These are phyloP conservation scores for Cybosia mesomella DNA, from an alignment of 2,888 invertebrate genomes.

Conservation along the genomic window DNA sequence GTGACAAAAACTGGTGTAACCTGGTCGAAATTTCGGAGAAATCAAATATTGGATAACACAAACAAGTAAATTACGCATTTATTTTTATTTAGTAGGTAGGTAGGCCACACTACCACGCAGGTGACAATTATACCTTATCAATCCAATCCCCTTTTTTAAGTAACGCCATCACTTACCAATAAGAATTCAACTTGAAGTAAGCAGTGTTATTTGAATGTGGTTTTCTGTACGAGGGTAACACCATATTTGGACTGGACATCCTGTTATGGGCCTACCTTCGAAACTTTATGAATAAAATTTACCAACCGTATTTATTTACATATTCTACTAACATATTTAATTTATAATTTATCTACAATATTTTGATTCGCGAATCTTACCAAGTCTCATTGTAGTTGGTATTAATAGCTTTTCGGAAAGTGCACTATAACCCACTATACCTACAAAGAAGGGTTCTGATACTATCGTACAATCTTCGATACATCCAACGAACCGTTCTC, in stretches of 20 bases:
- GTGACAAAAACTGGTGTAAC: not conserved
- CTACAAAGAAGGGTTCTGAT: not conserved
- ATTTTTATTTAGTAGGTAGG: too few relatives aligned
- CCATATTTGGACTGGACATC: not conserved
- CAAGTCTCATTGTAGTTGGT: not conserved
- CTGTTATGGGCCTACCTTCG: not conserved
- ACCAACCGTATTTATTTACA: not conserved
- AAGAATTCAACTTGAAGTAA: not conserved
- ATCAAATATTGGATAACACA: not conserved
- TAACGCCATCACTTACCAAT: not conserved
- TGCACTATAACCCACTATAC: conserved; percentile 7
- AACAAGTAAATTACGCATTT: not conserved
- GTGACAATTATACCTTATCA: not conserved
- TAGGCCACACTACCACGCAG: not conserved
- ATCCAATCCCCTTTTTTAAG: not conserved
- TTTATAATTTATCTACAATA: not conserved
- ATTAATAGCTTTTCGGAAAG: conserved; percentile 9
- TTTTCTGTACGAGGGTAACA: not conserved
- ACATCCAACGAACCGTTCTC: conserved; percentile 28
- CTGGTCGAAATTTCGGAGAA: not conserved
- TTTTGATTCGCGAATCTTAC: not conserved
- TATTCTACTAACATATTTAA: not conserved
- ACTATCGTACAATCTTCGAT: not conserved
- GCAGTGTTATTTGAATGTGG: not conserved
- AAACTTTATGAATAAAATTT: not conserved